Evolutionary conservation across 2,888 invertebrate species (phyloP).

Genomic region (Stramonita haemastoma): DNA sequence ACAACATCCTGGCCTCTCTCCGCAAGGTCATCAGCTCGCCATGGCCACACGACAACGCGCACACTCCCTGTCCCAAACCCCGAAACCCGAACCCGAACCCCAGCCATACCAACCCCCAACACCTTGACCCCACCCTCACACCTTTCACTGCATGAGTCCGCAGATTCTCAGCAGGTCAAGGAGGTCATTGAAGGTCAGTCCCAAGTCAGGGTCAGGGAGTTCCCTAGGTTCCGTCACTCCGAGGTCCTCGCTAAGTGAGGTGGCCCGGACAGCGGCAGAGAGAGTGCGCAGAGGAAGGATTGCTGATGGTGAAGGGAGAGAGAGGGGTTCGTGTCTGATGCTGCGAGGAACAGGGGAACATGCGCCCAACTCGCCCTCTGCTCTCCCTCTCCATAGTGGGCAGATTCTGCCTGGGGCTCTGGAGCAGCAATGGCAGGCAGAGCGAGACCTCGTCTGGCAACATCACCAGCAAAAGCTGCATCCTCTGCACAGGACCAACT

Average conservation of each 20-base stretch:
- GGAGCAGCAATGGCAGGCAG: background rate
- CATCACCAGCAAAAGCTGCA: slow-evolving; percentile 28
- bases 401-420: background rate
- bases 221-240: background rate
- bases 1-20: slow-evolving; percentile 20
- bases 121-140: background rate
- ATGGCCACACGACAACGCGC: slow-evolving; percentile 33
- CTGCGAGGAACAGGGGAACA: no score
- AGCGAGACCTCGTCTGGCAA: background rate
- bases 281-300: no score
- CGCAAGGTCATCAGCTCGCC: slow-evolving; percentile 38
- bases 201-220: slow-evolving; percentile 26
- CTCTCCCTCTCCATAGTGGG: no score
- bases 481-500: background rate
- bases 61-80: background rate
- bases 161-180: background rate
- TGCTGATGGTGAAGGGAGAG: background rate
- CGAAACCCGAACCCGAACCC: background rate
- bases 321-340: no score
- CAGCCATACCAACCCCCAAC: background rate
- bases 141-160: no score
- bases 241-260: background rate
- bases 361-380: background rate
- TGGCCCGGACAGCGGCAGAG: slow-evolving; percentile 11
- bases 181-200: background rate